Base-by-base conservation (phyloP, 2,113 vertebrate species). In the Setophaga coronata region DNA sequence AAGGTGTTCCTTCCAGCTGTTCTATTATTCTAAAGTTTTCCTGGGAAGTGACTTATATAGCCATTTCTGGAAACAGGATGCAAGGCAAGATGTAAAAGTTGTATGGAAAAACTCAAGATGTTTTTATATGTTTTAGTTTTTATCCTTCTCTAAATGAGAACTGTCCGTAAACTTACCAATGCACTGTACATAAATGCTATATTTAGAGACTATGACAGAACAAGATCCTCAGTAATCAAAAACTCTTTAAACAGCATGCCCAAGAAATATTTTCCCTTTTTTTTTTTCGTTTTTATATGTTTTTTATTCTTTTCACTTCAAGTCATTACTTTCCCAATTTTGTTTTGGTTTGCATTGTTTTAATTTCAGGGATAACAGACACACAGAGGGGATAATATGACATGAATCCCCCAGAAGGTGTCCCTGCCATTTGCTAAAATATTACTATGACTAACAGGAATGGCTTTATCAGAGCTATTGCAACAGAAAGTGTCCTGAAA, bases 321-420 rank as follows among this genome's bases (percentile, higher is more conserved):
- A 53, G 21, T 56, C 0, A 5, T 38, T 14, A 12, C 40, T 17
- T 42, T 11, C 4, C 3, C 7, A 16, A 6, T n/a, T 83, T 58
- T 40, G 2, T 21, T 82, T 43, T 61, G 3, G 16, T 60, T 47
- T 0, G 0, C 18, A 2, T 42, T 66, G 12, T 26, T 61, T 61
- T 43, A n/a, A 24, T 79, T 89, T 84, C 20, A 50, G 9, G 13
- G 12, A 18, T 38, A 54, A 29, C 20, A 78, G 10, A 65, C 6
- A 53, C 29, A 25, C 0, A 48, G 2, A 76, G 7, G 12, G 3
- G 3, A 33, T 33, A 54, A 23, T 6, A 50, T 29, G 23, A 12
- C 23, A n/a, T 38, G 8, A 93, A 54, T 72, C 7, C 3, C 6
- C 4, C 16, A 26, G 21, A n/a, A 56, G 38, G 2, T 73, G 23